Evolutionary conservation across 2,797 vertebrate species (phyloP), one percentile per base, ranked within the genome.

Genomic region (Lagodon rhomboides): DNA sequence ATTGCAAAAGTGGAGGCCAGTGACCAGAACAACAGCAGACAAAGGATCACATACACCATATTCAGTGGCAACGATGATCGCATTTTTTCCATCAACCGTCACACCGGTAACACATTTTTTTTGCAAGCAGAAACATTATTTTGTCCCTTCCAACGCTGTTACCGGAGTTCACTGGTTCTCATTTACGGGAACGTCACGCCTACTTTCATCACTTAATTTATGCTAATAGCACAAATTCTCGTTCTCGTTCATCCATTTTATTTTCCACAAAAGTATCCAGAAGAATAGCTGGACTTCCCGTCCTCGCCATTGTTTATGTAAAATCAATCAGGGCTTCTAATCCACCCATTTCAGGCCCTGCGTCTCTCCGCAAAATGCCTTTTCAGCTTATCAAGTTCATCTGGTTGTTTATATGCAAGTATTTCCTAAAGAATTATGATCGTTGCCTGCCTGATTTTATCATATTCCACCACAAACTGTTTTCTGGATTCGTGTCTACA

Each of bases 1-100:
- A 80, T 99, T 80, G 81, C 95, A 63, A 97, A 96, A 64, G 94
- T 99, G 63, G 93, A 95, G 78, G 97, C 96, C 62, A 92, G 91
- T 59, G 93, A 95, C 71, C 87, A 30, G 68, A 91, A 72, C 56
- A 90, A 86, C 89, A 80, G 77, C 67, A 87, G 77, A 87, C 91
- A 92, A 64, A 84, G 51, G 30, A 91, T 98, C 85, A 95, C 89
- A 54, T 97, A 98, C 80, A 95, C 91, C 60, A 90, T 98, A 86
- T 96, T 98, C 64, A 95, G 82, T 65, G 96, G 96, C 74, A 96
- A 97, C 54, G 95, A 96, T 89, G 92, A 95, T 72, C 89, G 83
- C 4, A 58, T 94, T 58, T 98, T 98, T 88, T 94, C 92, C 75
- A 94, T 99, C 76, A 94, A 95, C 58, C 92, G 92, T 69, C 73